phyloP scores from a whole-genome alignment of 2,113 vertebrate species.

The Pogonocichla stellata region DNA sequence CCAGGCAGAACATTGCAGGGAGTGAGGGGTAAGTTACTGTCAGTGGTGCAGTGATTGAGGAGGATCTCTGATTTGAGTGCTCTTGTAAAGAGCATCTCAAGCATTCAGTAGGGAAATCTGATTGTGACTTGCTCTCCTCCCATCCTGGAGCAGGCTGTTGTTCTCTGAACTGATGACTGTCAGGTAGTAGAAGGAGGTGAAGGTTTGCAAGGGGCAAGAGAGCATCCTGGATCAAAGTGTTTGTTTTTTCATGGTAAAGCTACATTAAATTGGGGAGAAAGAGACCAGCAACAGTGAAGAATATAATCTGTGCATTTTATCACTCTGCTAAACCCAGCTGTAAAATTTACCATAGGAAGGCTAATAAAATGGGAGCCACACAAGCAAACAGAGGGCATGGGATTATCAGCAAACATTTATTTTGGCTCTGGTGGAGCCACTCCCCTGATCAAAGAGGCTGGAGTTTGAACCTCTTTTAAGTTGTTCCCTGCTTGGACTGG shows the following conservation, averaged over 20 bases:
- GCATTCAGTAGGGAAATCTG: not conserved
- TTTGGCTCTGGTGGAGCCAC: slow-evolving; percentile 35
- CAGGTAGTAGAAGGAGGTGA: not conserved
- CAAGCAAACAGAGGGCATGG: not conserved
- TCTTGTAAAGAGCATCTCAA: not conserved
- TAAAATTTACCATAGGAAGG: slow-evolving; percentile 41
- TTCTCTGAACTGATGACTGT: not conserved
- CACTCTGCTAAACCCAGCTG: slow-evolving; percentile 22
- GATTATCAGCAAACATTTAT: slow-evolving; percentile 58
- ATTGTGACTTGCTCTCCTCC: not conserved
- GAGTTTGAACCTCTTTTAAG: slow-evolving; percentile 47
- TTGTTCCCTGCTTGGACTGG: not conserved
- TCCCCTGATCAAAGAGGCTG: slow-evolving; percentile 14
- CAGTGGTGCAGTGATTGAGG: not conserved
- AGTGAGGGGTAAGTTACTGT: fast-evolving
- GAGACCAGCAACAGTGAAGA: not conserved
- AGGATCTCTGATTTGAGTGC: not conserved
- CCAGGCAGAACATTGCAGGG: not conserved
- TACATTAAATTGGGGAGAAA: not conserved
- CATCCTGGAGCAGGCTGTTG: not conserved
- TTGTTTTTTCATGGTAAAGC: not conserved
- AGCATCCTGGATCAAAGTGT: not conserved
- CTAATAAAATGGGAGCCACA: slow-evolving; percentile 37
- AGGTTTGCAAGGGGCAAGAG: not conserved
- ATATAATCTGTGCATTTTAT: slow-evolving; percentile 30